Evolutionary conservation across 2,113 vertebrate species (phyloP), one percentile per base, ranked within the genome.

Genomic region (Lathamus discolor): DNA sequence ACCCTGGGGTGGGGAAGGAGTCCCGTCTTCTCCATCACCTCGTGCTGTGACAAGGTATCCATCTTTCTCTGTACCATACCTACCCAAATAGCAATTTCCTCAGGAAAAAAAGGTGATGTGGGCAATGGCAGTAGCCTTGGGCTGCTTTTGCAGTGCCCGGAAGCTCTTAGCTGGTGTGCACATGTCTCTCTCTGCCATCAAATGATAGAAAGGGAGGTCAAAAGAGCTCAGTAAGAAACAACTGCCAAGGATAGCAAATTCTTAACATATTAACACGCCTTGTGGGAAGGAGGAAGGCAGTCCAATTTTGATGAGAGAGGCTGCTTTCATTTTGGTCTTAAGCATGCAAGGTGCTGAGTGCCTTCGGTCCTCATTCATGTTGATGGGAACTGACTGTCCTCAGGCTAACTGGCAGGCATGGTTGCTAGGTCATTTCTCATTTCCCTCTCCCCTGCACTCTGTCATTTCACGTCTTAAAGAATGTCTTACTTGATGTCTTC

Each of bases 181-280:
- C 29, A 8, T 8, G 9, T 80, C 33, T 76, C 1, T 0, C 44
- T 93, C 74, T 55, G 23, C 75, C 73, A 51, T 67, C 13, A 17
- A 59, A 80, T 27, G 41, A n/a, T 46, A 33, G 41, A 35, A 96
- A 95, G 43, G 41, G 72, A 90, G 90, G 92, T 97, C 88, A 97
- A 89, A 97, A 78, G 91, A 97, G 81, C 86, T 95, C 91, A 95
- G 55, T 59, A 91, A 86, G 95, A 95, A 97, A 92, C 62, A 92
- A 78, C 83, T 95, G 88, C 83, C 91, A 83, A 72, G 73, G 91
- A 92, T 49, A 88, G 68, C 57, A 91, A 95, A 95, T 83, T 91
- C 93, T 95, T 75, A 88, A 83, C 41, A 89, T 78, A 94, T 79
- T 43, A 88, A 74, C 7, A 1, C 51, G 75, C n/a, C 79, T 95